phyloP scores from a whole-genome alignment of 2,888 invertebrate genomes.

The Tachystola acroxantha region DNA sequence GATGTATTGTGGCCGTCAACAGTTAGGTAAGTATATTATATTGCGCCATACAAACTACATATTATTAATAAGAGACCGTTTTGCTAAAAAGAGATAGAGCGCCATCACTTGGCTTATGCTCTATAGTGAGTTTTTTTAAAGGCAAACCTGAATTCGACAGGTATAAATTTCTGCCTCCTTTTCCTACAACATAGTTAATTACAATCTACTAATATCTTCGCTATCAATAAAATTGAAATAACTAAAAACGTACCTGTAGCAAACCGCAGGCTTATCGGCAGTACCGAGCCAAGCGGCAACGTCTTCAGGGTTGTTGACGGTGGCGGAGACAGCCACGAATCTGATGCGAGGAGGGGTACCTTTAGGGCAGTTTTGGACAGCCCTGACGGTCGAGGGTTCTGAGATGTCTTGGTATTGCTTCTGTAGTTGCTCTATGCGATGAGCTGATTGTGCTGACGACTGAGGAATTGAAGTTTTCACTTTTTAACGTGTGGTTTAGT shows the following conservation, averaged over 20 bases:
- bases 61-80: no score
- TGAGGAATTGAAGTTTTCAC: slow-evolving; percentile 13
- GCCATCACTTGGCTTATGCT: no score
- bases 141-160: no score
- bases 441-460: slow-evolving; percentile 56
- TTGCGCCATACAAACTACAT: no score
- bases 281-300: slow-evolving; percentile 84
- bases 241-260: slow-evolving; percentile 73
- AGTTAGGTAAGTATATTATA: no score
- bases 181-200: no score
- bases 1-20: no score
- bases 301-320: slow-evolving; percentile 87
- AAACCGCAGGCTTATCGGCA: slow-evolving; percentile 60
- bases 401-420: slow-evolving; percentile 34
- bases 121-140: no score
- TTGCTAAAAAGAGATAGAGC: no score
- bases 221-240: no score
- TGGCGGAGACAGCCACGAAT: slow-evolving; percentile 88
- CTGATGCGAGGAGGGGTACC: slow-evolving; percentile 57
- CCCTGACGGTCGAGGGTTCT: not conserved
- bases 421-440: slow-evolving; percentile 55
- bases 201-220: no score
- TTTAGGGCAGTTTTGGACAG: slow-evolving; percentile 5
- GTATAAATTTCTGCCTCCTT: no score
- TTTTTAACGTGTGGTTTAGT: not conserved